A percentile compares a stretch with the other conserved stretches of the same genome.
Conservation (phyloP, 1,140 invertebrate species). For the Microplitis mediator region DNA sequence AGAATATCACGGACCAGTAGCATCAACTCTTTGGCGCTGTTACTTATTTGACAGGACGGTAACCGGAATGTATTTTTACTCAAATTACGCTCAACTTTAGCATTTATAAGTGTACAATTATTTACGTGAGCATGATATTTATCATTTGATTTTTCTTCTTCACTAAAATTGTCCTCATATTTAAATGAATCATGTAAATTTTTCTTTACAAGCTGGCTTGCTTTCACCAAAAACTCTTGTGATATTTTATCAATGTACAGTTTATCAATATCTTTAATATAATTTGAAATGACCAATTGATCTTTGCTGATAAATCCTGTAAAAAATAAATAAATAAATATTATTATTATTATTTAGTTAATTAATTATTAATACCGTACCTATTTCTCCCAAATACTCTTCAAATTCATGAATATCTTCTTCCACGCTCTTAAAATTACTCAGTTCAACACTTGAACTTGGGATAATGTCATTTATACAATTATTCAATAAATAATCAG, state of each 20-base stretch:
- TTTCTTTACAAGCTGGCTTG: constrained; percentile 77
- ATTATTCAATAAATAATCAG: constrained; percentile 72
- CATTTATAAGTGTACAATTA: constrained; percentile 28
- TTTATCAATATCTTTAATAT: constrained; percentile 77
- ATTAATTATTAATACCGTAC: constrained; percentile 40
- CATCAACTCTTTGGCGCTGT: constrained; percentile 69
- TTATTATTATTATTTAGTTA: not conserved
- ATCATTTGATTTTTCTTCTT: constrained; percentile 23
- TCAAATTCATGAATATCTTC: constrained; percentile 72
- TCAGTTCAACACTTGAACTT: constrained; percentile 71
- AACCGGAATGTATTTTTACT: constrained; percentile 59
- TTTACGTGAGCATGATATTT: constrained; percentile 40
- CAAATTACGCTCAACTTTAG: constrained; percentile 40
- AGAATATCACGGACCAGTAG: constrained; percentile 75
- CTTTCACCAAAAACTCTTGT: constrained; percentile 72
- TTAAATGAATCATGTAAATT: constrained; percentile 80
- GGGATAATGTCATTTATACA: constrained; percentile 80
- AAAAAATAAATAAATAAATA: constrained; percentile 25
- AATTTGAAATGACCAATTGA: constrained; percentile 62
- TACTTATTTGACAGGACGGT: constrained; percentile 70
- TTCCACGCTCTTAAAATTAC: constrained; percentile 70
- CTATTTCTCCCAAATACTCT: constrained; percentile 65
- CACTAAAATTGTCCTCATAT: constrained; percentile 44
- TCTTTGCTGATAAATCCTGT: constrained; percentile 62
- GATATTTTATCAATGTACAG: constrained; percentile 82